Base-by-base conservation (phyloP, 2,888 invertebrate species). In the Helicoverpa assulta region DNA sequence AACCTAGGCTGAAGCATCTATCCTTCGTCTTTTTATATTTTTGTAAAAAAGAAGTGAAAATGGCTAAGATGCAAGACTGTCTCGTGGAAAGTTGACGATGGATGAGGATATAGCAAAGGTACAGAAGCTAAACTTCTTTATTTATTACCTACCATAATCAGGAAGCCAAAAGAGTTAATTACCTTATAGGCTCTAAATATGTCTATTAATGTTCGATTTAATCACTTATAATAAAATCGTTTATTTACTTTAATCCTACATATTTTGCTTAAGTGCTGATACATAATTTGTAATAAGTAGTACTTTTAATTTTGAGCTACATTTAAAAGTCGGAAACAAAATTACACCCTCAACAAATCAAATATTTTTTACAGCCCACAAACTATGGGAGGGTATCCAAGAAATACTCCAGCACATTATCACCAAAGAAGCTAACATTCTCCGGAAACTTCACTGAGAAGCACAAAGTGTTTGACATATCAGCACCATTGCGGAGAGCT, bases 391-490 rank as follows among this genome's bases (percentile, higher is more conserved):
- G 79, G 84, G 81, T 86, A 61, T 83, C 83, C 37, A 92, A 88
- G 71, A 86, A 81, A 83, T 73, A 73, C 47, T 57, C 76, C 40
- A 78, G 71, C 2, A 67, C 70, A 60, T 71, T 73, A n/a, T 88
- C 85, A 50, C 88, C 89, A 2, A 77, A 88, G n/a, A 94, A 90
- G 60, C 79, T 89, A 19, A 92, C 85, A 19, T 86, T 95, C 52
- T 88, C 91, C 0, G 95, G 90, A 0, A 95, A 94, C 78, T 95
- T 95, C 70, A 92, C 93, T 4, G 79, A 82, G 1, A 82, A 82
- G 18, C 81, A 89, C 50, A 89, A 81, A 62, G 74, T 84, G 10
- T 93, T 93, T 82, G 86, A 92, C 63, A 89, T 94, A 67, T 85
- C 86, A 2, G 76, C 81, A 50, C 86, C 87, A 2, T 81, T 87